phyloP scores from a whole-genome alignment of 2,113 vertebrate genomes.

The Serilophus lunatus region DNA sequence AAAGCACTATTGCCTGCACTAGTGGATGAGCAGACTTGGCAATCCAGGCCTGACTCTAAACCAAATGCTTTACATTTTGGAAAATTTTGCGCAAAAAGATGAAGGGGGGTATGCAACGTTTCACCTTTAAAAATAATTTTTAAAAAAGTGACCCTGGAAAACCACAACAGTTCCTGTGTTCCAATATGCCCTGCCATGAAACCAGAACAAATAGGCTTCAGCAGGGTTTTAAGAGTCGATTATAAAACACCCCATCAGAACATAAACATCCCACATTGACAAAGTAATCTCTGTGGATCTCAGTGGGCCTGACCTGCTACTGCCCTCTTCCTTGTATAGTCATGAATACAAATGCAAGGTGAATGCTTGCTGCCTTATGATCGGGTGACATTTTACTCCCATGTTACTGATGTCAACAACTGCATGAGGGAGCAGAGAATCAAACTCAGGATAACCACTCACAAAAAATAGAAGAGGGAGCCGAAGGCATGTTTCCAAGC shows the following conservation, averaged over 20 bases:
- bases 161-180: neutral
- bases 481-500: neutral
- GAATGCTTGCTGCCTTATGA: conserved; percentile 39
- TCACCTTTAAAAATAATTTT: neutral
- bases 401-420: conserved; percentile 57
- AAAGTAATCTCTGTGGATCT: conserved; percentile 59
- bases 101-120: accelerated
- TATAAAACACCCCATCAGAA: conserved; percentile 55
- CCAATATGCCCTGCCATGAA: neutral
- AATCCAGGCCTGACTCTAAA: neutral
- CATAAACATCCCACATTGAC: conserved; percentile 51
- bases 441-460: conserved; percentile 6
- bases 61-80: neutral
- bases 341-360: conserved; percentile 65
- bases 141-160: neutral
- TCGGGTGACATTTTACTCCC: conserved; percentile 45
- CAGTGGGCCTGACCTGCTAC: conserved; percentile 40
- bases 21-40: neutral
- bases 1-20: neutral
- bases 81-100: neutral
- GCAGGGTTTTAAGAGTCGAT: conserved; percentile 24
- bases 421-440: conserved; percentile 40
- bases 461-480: conserved; percentile 18
- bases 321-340: conserved; percentile 56
- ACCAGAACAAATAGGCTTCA: neutral